Conservation (phyloP, 1,140 invertebrate genomes). For the Drosophila kurseongensis region DNA sequence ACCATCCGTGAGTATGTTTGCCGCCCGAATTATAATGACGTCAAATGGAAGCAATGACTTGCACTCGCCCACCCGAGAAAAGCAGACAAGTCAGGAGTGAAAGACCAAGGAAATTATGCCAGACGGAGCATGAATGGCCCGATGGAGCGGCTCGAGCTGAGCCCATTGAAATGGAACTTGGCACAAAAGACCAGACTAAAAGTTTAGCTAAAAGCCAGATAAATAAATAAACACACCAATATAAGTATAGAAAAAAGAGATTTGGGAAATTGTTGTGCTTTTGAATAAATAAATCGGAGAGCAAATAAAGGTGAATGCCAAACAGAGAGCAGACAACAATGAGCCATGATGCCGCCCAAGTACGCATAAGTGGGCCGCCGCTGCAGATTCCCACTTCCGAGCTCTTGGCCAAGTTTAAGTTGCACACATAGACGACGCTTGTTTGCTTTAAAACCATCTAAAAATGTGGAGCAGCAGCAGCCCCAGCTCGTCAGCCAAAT, state of each 20-base stretch:
- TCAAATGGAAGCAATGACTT: slow-evolving; percentile 63
- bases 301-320: slow-evolving; percentile 73
- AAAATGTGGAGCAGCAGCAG: slow-evolving; percentile 8
- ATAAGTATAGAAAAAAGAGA: slow-evolving; percentile 20
- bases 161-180: slow-evolving; percentile 71
- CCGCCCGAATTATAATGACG: slow-evolving; percentile 59
- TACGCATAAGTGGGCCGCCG: slow-evolving; percentile 33
- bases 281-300: slow-evolving; percentile 71
- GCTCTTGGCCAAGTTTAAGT: slow-evolving; percentile 62
- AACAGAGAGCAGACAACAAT: slow-evolving; percentile 48
- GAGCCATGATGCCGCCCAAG: slow-evolving; percentile 58
- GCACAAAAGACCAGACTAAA: slow-evolving; percentile 71
- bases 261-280: slow-evolving; percentile 68
- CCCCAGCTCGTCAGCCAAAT: slow-evolving; percentile 58
- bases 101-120: slow-evolving; percentile 52
- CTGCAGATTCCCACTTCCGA: slow-evolving; percentile 18
- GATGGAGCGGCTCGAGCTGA: slow-evolving; percentile 21
- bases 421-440: slow-evolving; percentile 21
- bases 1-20: slow-evolving; percentile 11
- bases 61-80: slow-evolving; percentile 9
- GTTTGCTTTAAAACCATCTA: slow-evolving; percentile 40
- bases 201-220: slow-evolving; percentile 78
- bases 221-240: slow-evolving; percentile 54
- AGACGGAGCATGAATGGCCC: slow-evolving; percentile 58
- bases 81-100: slow-evolving; percentile 56